Conservation (phyloP, 30 jellyfish, hydroid and myxozoan species). For the Aurelia aurita region DNA sequence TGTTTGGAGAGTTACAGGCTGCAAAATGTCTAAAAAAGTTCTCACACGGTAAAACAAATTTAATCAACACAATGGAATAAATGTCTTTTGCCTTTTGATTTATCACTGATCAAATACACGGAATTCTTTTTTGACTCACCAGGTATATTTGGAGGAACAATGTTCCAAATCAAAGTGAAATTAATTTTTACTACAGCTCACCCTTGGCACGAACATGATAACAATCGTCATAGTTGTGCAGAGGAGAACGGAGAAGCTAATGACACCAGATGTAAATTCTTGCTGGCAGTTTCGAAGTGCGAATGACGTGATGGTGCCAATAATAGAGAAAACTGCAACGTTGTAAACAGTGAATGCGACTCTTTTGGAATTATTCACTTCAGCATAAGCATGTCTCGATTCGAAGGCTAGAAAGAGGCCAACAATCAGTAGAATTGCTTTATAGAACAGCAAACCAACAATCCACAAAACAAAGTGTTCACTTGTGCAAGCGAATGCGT, state of each 20-base stretch:
- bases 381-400: conserved; percentile 32
- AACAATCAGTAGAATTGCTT: conserved; percentile 12
- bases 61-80: no score
- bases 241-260: conserved; percentile 25
- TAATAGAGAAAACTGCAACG: conserved; percentile 24
- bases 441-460: conserved; percentile 35
- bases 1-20: no score
- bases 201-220: conserved; percentile 40
- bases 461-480: conserved; percentile 24
- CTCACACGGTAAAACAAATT: no score
- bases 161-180: no score
- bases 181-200: background rate
- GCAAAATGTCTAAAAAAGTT: no score
- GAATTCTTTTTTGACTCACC: no score
- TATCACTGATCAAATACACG: no score
- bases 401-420: conserved; percentile 55
- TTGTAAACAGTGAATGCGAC: conserved; percentile 46
- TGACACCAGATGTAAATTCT: conserved; percentile 23
- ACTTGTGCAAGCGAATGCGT: conserved; percentile 17
- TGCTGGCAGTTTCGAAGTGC: conserved; percentile 19
- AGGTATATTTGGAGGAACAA: no score
- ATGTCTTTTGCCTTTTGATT: no score
- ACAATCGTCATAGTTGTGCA: conserved; percentile 39
- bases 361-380: conserved; percentile 17
- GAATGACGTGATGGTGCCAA: conserved; percentile 23